Conservation (phyloP, 2,888 invertebrate species). For the Lasioglossum figueresi region DNA sequence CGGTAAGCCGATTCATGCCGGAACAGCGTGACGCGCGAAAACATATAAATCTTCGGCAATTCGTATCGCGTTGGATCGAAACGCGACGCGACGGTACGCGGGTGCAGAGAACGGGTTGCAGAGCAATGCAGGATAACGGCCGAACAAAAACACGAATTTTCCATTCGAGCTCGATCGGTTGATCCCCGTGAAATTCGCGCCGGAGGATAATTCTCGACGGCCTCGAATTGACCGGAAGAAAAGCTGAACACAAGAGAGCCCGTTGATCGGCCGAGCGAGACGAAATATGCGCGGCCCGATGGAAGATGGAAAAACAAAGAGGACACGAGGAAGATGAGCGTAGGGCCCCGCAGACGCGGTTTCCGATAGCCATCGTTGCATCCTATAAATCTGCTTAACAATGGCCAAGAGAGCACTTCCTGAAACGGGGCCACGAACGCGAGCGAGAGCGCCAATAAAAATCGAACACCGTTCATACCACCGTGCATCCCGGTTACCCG, state of each 20-base stretch:
- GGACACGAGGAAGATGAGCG: slow-evolving; percentile 38
- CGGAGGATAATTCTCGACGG: slow-evolving; percentile 50
- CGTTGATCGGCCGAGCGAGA: slow-evolving; percentile 26
- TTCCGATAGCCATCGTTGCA: slow-evolving; percentile 74
- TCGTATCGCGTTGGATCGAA: slow-evolving; percentile 12
- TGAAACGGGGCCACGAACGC: slow-evolving; percentile 56
- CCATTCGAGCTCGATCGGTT: slow-evolving; percentile 52
- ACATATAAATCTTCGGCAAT: slow-evolving; percentile 56
- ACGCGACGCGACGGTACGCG: slow-evolving; percentile 19
- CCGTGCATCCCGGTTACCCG: slow-evolving; percentile 56
- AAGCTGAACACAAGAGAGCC: slow-evolving; percentile 1
- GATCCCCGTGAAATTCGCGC: slow-evolving; percentile 40
- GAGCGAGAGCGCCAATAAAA: slow-evolving; percentile 68
- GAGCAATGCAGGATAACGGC: slow-evolving; percentile 11
- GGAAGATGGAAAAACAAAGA: slow-evolving; percentile 41
- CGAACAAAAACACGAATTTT: slow-evolving; percentile 65
- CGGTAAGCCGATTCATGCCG: slow-evolving; percentile 50
- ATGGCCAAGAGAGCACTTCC: slow-evolving; percentile 65
- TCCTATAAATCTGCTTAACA: slow-evolving; percentile 76
- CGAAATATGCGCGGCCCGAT: slow-evolving; percentile 20
- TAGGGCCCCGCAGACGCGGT: slow-evolving; percentile 57
- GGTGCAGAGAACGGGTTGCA: not conserved
- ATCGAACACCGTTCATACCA: slow-evolving; percentile 57
- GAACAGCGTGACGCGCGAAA: slow-evolving; percentile 49
- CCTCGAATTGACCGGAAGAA: slow-evolving; percentile 48